phyloP scores from a whole-genome alignment of 2,113 vertebrate genomes.

The Atractosteus spatula region DNA sequence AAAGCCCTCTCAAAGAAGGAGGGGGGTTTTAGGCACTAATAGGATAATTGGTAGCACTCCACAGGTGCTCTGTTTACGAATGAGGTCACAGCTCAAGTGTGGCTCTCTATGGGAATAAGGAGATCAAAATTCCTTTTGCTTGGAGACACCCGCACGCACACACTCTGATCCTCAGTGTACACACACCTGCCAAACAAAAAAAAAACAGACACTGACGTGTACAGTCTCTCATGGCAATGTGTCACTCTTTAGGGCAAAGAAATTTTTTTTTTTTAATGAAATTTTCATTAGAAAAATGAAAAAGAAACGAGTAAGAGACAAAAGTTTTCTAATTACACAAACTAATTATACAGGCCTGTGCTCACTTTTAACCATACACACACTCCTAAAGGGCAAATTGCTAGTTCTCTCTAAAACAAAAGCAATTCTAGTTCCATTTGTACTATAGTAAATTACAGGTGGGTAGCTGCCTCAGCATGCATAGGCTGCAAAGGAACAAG shows the following conservation, averaged over 20 bases:
- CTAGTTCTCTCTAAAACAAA: too few species aligned
- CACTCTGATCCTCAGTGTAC: not conserved
- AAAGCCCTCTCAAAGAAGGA: conserved; percentile 77
- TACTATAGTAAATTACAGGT: too few species aligned
- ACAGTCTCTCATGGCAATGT: not conserved
- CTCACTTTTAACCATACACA: too few species aligned
- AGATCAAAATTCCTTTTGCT: conserved; percentile 71
- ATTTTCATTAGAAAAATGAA: not conserved
- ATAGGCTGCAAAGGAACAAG: too few species aligned
- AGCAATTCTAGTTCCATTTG: too few species aligned
- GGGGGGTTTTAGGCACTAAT: conserved; percentile 86
- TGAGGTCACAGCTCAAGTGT: conserved; percentile 95
- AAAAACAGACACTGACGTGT: conserved; percentile 1
- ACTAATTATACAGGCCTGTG: not conserved
- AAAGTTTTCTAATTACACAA: not conserved
- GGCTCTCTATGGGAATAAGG: conserved; percentile 73
- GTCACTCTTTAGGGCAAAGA: not conserved
- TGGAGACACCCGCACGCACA: conserved; percentile 26
- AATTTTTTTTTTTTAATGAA: too few species aligned
- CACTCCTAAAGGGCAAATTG: too few species aligned
- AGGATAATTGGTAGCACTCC: conserved; percentile 90
- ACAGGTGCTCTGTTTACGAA: conserved; percentile 84
- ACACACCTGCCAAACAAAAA: conserved; percentile 19
- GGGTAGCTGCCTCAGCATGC: too few species aligned
- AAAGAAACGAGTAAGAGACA: not conserved